These are phyloP conservation scores for Conopomorpha cramerella DNA, from an alignment of 1,140 invertebrate genomes.

Conservation along the genomic window DNA sequence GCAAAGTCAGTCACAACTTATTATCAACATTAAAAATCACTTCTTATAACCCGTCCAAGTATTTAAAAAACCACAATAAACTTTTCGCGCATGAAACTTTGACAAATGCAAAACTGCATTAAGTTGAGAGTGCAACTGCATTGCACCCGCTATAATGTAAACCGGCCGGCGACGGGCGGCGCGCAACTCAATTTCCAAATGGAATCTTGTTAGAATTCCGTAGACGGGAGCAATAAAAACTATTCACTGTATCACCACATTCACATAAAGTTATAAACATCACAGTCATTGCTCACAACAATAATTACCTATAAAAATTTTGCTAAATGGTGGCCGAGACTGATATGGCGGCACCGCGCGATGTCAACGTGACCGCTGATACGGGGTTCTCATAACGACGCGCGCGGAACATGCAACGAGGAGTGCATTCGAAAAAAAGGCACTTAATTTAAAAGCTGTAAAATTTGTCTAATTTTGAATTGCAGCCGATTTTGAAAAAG, in stretches of 20 bases:
- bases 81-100: constrained; percentile 58
- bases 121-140: constrained; percentile 60
- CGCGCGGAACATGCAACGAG: constrained; percentile 69
- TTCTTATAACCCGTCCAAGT: no score
- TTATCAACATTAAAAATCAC: no score
- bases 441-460: constrained; percentile 41
- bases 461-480: constrained; percentile 44
- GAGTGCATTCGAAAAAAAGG: constrained; percentile 61
- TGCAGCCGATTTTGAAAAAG: constrained; percentile 35
- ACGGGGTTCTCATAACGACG: constrained; percentile 77
- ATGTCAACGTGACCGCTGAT: constrained; percentile 78
- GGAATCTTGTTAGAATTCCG: constrained; percentile 51
- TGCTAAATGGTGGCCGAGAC: constrained; percentile 73
- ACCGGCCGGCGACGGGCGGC: constrained; percentile 62
- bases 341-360: constrained; percentile 63
- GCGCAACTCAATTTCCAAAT: constrained; percentile 51
- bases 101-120: constrained; percentile 56
- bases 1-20: no score
- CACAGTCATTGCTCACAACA: constrained; percentile 53
- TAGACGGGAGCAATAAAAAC: constrained; percentile 22
- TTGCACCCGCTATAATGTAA: constrained; percentile 58
- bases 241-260: constrained; percentile 40
- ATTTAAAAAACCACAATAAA: constrained; percentile 50
- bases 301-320: constrained; percentile 63
- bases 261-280: constrained; percentile 34